phyloP scores from a whole-genome alignment of 2,113 vertebrate genomes.

The Fregata magnificens region DNA sequence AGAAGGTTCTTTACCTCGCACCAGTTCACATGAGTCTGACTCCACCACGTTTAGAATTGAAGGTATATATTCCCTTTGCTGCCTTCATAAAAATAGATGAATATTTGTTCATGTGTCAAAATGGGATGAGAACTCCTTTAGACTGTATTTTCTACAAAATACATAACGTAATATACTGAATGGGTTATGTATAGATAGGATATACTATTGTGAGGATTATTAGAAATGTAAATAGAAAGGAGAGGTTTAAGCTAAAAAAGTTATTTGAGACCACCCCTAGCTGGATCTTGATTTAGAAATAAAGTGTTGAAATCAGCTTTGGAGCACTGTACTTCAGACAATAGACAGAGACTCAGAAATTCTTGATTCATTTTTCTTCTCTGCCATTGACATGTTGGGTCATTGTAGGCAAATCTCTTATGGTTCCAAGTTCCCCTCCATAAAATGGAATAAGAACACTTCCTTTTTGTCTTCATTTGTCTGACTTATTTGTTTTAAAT shows the following conservation, averaged over 20 bases:
- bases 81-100: background rate
- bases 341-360: background rate
- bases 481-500: background rate
- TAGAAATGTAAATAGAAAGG: background rate
- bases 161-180: background rate
- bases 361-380: background rate
- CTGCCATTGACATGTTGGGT: background rate
- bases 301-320: background rate
- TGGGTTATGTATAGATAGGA: background rate
- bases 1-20: background rate
- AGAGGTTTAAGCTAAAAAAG: background rate
- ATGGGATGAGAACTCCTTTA: background rate
- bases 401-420: background rate
- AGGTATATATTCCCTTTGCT: background rate
- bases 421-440: background rate
- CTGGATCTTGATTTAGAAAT: background rate
- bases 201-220: background rate
- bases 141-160: background rate
- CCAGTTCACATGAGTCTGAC: fast-evolving
- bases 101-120: background rate
- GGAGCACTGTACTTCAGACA: background rate
- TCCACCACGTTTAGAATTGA: background rate
- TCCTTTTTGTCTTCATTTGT: background rate
- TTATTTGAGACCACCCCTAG: background rate
- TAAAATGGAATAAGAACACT: background rate